Evolutionary conservation across 1,140 invertebrate species (phyloP).

Genomic region (Elymnias hypermnestra): DNA sequence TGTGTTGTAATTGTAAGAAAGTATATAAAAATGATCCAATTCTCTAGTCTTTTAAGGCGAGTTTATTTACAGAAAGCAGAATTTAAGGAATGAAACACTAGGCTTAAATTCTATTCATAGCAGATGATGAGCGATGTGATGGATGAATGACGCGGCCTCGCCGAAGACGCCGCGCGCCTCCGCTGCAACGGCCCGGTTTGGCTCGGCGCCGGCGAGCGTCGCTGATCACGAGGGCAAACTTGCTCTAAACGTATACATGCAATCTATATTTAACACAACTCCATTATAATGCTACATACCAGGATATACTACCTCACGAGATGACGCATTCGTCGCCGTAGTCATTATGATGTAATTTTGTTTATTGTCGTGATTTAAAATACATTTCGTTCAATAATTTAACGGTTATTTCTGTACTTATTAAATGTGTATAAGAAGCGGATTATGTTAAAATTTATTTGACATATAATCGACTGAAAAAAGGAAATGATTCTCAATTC

Average conservation of each 20-base stretch:
- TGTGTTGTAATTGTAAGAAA: conserved; percentile 24
- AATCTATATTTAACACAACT: conserved; percentile 39
- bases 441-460: no score
- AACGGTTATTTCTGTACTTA: no score
- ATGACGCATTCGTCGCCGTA: conserved; percentile 43
- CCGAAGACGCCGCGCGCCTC: conserved; percentile 31
- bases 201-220: conserved; percentile 46
- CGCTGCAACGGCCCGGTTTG: conserved; percentile 42
- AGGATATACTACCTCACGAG: conserved; percentile 41
- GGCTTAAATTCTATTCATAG: conserved; percentile 58
- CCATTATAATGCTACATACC: conserved; percentile 46
- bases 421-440: no score
- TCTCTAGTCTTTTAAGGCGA: conserved; percentile 5
- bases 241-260: conserved; percentile 30
- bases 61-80: conserved; percentile 51
- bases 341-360: conserved; percentile 57
- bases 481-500: no score
- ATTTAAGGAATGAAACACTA: conserved; percentile 62
- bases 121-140: conserved; percentile 61
- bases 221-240: conserved; percentile 46
- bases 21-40: conserved; percentile 16
- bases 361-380: conserved; percentile 13
- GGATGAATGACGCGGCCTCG: conserved; percentile 68
- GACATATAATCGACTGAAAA: no score
- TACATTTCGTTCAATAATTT: no score